Evolutionary conservation across 2,797 vertebrate genomes (phyloP), one percentile per base, ranked within the genome.

Genomic region (Dicrostonyx torquatus): DNA sequence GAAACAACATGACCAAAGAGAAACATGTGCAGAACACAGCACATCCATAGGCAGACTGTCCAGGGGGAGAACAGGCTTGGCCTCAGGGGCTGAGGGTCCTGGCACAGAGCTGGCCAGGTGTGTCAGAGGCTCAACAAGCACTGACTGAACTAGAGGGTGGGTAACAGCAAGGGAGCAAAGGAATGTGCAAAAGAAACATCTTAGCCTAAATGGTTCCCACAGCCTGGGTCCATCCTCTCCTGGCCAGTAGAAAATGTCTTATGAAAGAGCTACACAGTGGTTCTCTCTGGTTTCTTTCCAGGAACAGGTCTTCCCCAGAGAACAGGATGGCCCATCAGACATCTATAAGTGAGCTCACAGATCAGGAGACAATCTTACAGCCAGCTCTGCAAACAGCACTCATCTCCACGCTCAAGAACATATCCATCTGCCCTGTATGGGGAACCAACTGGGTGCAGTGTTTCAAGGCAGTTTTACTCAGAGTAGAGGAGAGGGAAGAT

Each of bases 201-300:
- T 26, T 2, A 12, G 1, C 40, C 79, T 0, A 0, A 17, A 37
- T 26, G 53, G 2, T 6, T 2, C 45, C 15, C 60, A 12, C 1
- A 55, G 45, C 53, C 72, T 4, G 0, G 15, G 31, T 31, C 79
- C 87, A 55, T 18, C 3, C 17, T 37, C 37, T 14, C 2, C 9
- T 0, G 48, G 48, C 15, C 8, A 0, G 4, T 37, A 76, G 26
- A 10, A 4, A 14, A 5, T 0, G 0, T 6, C 53, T 50, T 89
- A 34, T 5, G 29, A 14, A 20, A 22, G 37, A 29, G 88, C 14
- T 85, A 76, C 26, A 48, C 10, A 66, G 55, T 2, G 1, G 0
- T 34, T 26, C 34, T 14, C 84, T 85, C 4, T 1, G 58, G 18
- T 0, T 0, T 55, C 29, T 18, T 17, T 58, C 37, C 2, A 4